Evolutionary conservation across 2,888 invertebrate genomes (phyloP).

Genomic region (Tipula lateralis): DNA sequence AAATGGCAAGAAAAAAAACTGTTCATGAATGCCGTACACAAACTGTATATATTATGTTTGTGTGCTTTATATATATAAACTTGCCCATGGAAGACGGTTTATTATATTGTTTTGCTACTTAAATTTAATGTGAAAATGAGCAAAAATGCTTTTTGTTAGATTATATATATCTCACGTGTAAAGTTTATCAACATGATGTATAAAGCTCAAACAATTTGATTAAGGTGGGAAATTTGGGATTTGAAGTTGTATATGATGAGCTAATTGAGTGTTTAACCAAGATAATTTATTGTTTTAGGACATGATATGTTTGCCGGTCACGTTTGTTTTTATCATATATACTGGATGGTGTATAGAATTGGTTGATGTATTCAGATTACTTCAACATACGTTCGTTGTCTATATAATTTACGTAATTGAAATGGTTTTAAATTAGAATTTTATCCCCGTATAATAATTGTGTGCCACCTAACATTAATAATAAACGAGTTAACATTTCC

Average conservation of each 20-base stretch:
- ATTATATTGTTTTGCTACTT: neutral
- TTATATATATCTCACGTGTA: neutral
- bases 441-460: too few relatives aligned
- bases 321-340: neutral
- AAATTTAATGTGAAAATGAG: neutral
- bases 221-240: neutral
- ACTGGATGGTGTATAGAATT: too few relatives aligned
- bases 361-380: too few relatives aligned
- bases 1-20: neutral
- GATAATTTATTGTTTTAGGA: neutral
- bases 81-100: neutral
- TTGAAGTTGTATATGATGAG: neutral
- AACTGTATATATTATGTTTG: neutral
- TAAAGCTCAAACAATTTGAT: neutral
- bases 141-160: neutral
- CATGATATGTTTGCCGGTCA: neutral
- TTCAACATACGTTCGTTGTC: too few relatives aligned
- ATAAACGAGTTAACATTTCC: too few relatives aligned
- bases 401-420: too few relatives aligned
- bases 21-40: neutral
- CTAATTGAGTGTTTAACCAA: slow-evolving; percentile 19
- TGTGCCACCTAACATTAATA: too few relatives aligned
- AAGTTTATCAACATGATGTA: neutral
- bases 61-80: neutral
- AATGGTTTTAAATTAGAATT: too few relatives aligned